These are phyloP conservation scores for Cryptophagus acutangulus DNA, from an alignment of 2,888 invertebrate genomes.

Conservation along the genomic window DNA sequence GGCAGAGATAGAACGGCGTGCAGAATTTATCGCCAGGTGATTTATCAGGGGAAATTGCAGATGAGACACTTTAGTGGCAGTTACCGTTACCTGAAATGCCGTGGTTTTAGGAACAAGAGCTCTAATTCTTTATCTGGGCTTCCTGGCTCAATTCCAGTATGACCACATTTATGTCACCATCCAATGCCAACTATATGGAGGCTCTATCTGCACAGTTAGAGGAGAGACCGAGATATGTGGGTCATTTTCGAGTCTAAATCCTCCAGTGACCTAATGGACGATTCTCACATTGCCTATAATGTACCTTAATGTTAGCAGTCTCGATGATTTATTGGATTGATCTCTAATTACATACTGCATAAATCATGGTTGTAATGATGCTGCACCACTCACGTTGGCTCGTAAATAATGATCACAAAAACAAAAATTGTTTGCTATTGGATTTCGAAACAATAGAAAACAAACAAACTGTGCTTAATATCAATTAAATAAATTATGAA, in stretches of 20 bases:
- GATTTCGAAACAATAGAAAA: no score
- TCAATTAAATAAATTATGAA: no score
- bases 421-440: no score
- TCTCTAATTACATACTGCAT: neutral
- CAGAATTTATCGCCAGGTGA: slow-evolving; percentile 41
- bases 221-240: no score
- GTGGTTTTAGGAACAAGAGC: slow-evolving; percentile 36
- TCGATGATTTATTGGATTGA: neutral
- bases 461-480: no score
- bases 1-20: slow-evolving; percentile 31
- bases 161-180: no score
- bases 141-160: slow-evolving; percentile 36
- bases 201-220: no score
- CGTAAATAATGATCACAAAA: no score
- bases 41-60: slow-evolving; percentile 46
- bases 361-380: slow-evolving; percentile 1
- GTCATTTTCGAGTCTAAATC: neutral
- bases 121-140: slow-evolving; percentile 41
- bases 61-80: slow-evolving; percentile 46
- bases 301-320: neutral
- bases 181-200: no score
- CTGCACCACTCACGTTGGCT: no score
- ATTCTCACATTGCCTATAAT: neutral
- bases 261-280: slow-evolving; percentile 1
- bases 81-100: slow-evolving; percentile 43